phyloP scores from a whole-genome alignment of 2,888 invertebrate genomes.

The Hymenopus coronatus region DNA sequence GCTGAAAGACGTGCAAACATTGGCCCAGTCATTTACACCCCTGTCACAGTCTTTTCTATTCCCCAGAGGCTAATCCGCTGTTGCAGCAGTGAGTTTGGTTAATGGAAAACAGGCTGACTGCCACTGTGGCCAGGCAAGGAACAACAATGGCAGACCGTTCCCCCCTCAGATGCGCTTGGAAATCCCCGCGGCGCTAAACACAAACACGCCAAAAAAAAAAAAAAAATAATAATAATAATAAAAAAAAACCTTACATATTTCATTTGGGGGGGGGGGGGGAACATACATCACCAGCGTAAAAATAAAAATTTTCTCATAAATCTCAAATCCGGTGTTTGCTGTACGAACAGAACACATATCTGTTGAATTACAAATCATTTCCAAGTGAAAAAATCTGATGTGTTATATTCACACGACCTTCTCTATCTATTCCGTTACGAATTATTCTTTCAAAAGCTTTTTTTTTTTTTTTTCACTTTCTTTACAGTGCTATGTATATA shows the following conservation, averaged over 20 bases:
- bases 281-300: background rate
- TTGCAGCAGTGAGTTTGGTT: slow-evolving; percentile 22
- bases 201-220: background rate
- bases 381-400: background rate
- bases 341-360: background rate
- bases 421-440: too few relatives aligned
- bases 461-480: too few relatives aligned
- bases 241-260: background rate
- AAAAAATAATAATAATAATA: too few relatives aligned
- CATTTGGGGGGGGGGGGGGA: background rate
- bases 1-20: slow-evolving; percentile 30
- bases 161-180: background rate
- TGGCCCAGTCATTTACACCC: slow-evolving; percentile 36
- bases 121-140: slow-evolving; percentile 27
- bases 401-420: too few relatives aligned
- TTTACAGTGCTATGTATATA: too few relatives aligned
- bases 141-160: slow-evolving; percentile 23
- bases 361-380: background rate
- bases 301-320: background rate
- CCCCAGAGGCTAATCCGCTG: slow-evolving; percentile 31
- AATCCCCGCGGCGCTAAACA: background rate
- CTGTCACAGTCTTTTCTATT: slow-evolving; percentile 27
- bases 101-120: slow-evolving; percentile 30
- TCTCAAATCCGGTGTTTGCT: background rate
- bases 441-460: too few relatives aligned